Conservation (phyloP, 2,888 invertebrate species). For the Dorcus hopei region DNA sequence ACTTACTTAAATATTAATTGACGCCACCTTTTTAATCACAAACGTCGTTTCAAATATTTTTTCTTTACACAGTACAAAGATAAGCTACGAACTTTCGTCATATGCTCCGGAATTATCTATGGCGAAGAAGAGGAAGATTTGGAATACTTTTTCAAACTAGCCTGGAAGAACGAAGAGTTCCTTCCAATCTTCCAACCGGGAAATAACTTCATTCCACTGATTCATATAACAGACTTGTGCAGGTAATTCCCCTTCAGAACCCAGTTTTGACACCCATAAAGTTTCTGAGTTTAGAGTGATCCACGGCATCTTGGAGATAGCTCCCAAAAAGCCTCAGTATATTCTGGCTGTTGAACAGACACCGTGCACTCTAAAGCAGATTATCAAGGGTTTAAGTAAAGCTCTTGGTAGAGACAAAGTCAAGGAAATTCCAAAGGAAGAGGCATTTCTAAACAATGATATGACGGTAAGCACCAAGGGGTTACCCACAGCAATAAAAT, state of each 20-base stretch:
- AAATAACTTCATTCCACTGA: constrained; percentile 58
- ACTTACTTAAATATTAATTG: background rate
- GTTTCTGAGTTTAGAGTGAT: constrained; percentile 41
- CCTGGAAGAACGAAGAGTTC: constrained; percentile 61
- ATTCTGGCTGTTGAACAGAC: constrained; percentile 64
- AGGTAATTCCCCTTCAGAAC: constrained; percentile 42
- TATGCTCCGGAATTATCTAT: constrained; percentile 61
- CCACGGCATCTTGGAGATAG: constrained; percentile 46
- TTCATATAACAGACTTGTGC: constrained; percentile 62
- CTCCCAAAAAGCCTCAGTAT: constrained; percentile 57
- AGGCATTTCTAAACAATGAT: constrained; percentile 57
- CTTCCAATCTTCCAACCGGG: constrained; percentile 61
- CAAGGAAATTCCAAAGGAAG: constrained; percentile 55
- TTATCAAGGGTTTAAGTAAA: constrained; percentile 58
- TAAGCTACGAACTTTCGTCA: constrained; percentile 52
- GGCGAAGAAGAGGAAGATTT: constrained; percentile 62
- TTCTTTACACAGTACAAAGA: constrained; percentile 32
- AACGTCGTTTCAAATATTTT: background rate
- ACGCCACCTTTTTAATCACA: background rate
- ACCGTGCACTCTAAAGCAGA: constrained; percentile 52
- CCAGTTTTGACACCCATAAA: background rate
- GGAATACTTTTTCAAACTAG: constrained; percentile 63
- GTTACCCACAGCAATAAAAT: too few species aligned
- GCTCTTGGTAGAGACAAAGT: constrained; percentile 55
- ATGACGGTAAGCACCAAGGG: constrained; percentile 40